Percentiles rank a stretch among this genome's conserved stretches.
These are phyloP conservation scores for Dryomyza anilis DNA, from an alignment of 2,888 invertebrate genomes.

Conservation along the genomic window DNA sequence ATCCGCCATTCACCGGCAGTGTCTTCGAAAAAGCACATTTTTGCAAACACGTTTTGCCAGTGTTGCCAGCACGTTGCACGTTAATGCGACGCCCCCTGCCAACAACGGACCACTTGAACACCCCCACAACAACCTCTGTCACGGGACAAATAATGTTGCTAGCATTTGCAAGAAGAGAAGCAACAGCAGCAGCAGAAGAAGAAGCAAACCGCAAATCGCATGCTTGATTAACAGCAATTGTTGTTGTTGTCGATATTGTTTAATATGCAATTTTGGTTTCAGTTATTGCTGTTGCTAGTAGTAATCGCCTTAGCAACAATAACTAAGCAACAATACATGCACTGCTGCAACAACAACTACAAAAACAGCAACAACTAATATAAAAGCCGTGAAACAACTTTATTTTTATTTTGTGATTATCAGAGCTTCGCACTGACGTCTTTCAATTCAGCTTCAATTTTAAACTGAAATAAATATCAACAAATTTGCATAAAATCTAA, in stretches of 20 bases:
- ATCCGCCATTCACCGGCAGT: not conserved
- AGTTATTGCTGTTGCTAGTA: not conserved
- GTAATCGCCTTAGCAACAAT: not conserved
- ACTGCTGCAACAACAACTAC: slow-evolving; percentile 4
- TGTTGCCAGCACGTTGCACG: not conserved
- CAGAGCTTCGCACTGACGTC: not conserved
- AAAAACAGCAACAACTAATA: slow-evolving; percentile 3
- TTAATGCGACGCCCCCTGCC: not conserved
- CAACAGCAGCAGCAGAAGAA: too few relatives aligned
- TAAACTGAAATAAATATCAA: too few relatives aligned
- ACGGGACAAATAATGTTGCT: too few relatives aligned
- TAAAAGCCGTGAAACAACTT: slow-evolving; percentile 5
- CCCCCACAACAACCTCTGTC: too few relatives aligned
- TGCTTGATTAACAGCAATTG: not conserved
- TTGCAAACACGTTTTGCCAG: slow-evolving; percentile 1
- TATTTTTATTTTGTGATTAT: not conserved
- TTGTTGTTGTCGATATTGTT: slow-evolving; percentile 5
- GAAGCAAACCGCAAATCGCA: too few relatives aligned
- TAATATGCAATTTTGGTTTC: slow-evolving; percentile 6
- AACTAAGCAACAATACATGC: too few relatives aligned
- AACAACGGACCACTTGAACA: not conserved
- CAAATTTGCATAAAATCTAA: too few relatives aligned
- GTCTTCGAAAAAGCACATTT: not conserved
- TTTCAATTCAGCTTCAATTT: too few relatives aligned
- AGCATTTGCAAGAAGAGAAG: too few relatives aligned